Conservation (phyloP, 2,113 vertebrate genomes). For the Eurypyga helias region DNA sequence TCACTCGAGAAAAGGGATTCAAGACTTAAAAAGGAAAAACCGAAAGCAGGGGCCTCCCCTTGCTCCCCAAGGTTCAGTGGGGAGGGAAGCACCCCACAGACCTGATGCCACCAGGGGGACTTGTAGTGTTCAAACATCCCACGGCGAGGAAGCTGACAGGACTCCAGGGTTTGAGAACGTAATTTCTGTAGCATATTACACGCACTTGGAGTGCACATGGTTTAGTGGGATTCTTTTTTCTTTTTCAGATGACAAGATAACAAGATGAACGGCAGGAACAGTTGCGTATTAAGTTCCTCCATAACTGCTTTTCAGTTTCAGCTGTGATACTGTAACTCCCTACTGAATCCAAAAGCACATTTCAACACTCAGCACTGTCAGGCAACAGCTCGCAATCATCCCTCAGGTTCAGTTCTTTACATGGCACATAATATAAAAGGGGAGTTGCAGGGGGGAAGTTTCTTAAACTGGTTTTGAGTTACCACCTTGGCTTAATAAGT, state of each 20-base stretch:
- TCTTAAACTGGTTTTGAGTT: not conserved
- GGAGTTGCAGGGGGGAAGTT: not conserved
- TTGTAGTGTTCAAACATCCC: not conserved
- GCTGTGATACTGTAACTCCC: not conserved
- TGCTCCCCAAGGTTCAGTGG: not conserved
- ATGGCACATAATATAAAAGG: not conserved
- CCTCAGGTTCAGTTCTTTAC: not conserved
- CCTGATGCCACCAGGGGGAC: slow-evolving; percentile 70
- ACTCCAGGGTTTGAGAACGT: not conserved
- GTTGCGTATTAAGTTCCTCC: not conserved
- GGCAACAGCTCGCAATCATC: not conserved
- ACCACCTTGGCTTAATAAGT: not conserved
- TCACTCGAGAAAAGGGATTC: not conserved
- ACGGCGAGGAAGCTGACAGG: not conserved
- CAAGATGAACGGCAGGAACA: not conserved
- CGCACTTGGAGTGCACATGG: not conserved
- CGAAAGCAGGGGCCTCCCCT: not conserved
- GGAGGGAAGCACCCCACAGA: not conserved
- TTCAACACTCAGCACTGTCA: not conserved
- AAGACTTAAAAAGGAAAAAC: not conserved
- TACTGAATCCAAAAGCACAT: not conserved
- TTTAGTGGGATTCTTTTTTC: not conserved
- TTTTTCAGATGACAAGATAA: not conserved
- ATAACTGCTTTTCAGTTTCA: not conserved
- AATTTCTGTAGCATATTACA: not conserved